Percentiles rank a stretch among this genome's conserved stretches.
These are phyloP conservation scores for Oryzias curvinotus DNA, from an alignment of 2,113 vertebrate species.

Conservation along the genomic window DNA sequence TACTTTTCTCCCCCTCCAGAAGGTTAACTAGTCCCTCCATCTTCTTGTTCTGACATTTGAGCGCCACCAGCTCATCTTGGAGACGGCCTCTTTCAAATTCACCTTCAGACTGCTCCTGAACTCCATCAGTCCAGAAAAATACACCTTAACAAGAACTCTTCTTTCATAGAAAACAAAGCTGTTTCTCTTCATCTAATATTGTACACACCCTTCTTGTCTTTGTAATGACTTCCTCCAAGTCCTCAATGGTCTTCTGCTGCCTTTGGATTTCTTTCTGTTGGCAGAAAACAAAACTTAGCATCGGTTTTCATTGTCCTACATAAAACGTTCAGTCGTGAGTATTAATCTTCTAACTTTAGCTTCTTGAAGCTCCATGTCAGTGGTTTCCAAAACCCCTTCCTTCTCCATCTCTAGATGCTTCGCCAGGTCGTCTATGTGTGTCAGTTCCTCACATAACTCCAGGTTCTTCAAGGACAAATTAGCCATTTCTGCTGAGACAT, in stretches of 20 bases:
- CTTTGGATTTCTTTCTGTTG: constrained; percentile 88
- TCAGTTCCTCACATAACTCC: constrained; percentile 92
- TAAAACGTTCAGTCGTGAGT: neutral
- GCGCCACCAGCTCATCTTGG: constrained; percentile 79
- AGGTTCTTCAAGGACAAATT: constrained; percentile 91
- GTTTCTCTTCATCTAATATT: too few species aligned
- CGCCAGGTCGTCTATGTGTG: constrained; percentile 91
- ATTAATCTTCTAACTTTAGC: constrained; percentile 79
- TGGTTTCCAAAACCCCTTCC: constrained; percentile 87
- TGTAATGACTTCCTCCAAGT: constrained; percentile 84
- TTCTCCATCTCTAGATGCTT: constrained; percentile 91
- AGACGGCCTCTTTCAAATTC: constrained; percentile 83
- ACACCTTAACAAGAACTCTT: neutral
- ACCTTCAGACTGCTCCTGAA: constrained; percentile 81
- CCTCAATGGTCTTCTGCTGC: constrained; percentile 83
- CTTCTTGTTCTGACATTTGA: constrained; percentile 79
- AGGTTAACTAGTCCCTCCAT: constrained; percentile 87
- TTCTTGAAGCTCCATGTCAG: constrained; percentile 89
- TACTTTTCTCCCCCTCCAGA: constrained; percentile 86
- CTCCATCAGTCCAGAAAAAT: neutral
- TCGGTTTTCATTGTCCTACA: neutral
- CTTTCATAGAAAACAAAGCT: neutral
- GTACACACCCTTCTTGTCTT: constrained; percentile 81
- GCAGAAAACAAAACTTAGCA: constrained; percentile 48
- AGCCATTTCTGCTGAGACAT: constrained; percentile 83